Evolutionary conservation across 1,140 invertebrate genomes (phyloP), one percentile per base, ranked within the genome.

Genomic region (Sycophila sp.): DNA sequence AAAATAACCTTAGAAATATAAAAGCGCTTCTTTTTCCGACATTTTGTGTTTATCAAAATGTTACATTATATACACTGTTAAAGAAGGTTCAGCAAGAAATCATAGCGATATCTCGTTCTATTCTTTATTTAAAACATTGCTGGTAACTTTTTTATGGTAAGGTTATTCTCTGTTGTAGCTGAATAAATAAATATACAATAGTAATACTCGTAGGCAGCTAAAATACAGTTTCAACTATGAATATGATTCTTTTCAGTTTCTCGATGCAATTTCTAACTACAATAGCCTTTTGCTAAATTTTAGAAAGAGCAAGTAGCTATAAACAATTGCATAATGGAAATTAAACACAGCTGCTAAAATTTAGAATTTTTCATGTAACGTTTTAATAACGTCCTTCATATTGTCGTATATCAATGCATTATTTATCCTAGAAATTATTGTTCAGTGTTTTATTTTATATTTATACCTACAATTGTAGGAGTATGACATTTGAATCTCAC

Each of bases 131-230:
- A 70, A 62, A 51, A 58, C 38, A 56, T 73, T 38, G 69, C 62
- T 76, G 72, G 58, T 75, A 76, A 75, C 51, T 62, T 73, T 65
- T 73, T 45, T 67, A 65, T 73, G 60, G 67, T 73, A 75, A 76
- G 63, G n/a, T 73, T 67, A 19, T 34, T 73, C 72, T 73, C 56
- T 65, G 72, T 73, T 73, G 36, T 77, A 78, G 70, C 74, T 74
- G 72, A 81, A 83, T 83, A 81, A 83, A 83, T 83, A 80, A 78
- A 77, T 81, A 78, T 56, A 34, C 72, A 71, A 73, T 73, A 77
- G 71, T 74, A 73, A 73, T 60, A 74, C 65, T 72, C 63, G 58
- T 75, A 74, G 28, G 28, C 59, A 47, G 51, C 49, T 32, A 74
- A 38, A 66, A 71, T 73, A 70, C 40, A 4, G 26, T 42, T 28